Conservation (phyloP, 2,113 vertebrate genomes). For the Sinocyclocheilus anophthalmus region DNA sequence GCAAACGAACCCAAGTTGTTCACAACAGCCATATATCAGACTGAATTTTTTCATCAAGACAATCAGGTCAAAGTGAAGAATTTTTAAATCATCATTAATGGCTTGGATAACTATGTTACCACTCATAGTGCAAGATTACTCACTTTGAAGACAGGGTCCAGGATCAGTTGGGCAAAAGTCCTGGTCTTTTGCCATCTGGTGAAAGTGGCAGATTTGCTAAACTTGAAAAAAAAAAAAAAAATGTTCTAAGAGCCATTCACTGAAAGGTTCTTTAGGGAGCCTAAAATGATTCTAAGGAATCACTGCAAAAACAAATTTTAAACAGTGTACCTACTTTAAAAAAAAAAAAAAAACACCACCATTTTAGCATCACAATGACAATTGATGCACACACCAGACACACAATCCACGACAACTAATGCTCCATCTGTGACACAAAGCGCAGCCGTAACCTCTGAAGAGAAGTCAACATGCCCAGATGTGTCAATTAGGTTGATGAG, state of each 20-base stretch:
- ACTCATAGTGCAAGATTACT: not conserved
- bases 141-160: slow-evolving; percentile 98
- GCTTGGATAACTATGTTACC: not conserved
- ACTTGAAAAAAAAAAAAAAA: slow-evolving; percentile 73
- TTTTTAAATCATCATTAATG: slow-evolving; percentile 79
- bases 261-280: too few relatives aligned
- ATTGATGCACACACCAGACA: slow-evolving; percentile 85
- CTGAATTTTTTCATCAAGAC: slow-evolving; percentile 71
- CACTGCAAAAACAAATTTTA: too few relatives aligned
- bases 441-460: too few relatives aligned
- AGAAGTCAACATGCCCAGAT: slow-evolving; percentile 89
- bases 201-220: slow-evolving; percentile 78
- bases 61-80: slow-evolving; percentile 92
- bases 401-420: slow-evolving; percentile 94
- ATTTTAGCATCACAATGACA: not conserved
- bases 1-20: not conserved
- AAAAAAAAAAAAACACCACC: not conserved
- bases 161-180: slow-evolving; percentile 89
- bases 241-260: too few relatives aligned
- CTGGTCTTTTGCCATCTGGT: slow-evolving; percentile 85
- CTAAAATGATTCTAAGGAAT: too few relatives aligned
- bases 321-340: not conserved
- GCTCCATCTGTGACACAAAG: slow-evolving; percentile 90
- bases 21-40: slow-evolving; percentile 75
- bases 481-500: slow-evolving; percentile 97